Evolutionary conservation across 1,140 invertebrate species (phyloP), one percentile per base, ranked within the genome.

Genomic region (Ooceraea biroi): DNA sequence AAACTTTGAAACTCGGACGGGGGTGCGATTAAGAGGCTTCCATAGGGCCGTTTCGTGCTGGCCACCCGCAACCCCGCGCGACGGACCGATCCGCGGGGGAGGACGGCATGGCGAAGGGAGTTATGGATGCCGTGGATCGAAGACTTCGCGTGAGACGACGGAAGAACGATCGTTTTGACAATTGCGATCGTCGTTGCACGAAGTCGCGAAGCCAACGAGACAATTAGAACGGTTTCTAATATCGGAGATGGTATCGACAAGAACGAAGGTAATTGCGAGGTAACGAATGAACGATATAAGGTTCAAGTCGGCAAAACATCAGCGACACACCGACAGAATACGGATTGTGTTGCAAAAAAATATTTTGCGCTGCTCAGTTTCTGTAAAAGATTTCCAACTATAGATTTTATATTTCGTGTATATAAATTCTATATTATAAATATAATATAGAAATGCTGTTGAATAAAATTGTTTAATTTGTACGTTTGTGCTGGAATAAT

Each of bases 21-120:
- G 88, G 89, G 89, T 80, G 90, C 87, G 91, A 92, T 92, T 89
- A 92, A 92, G 91, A 92, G 89, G 91, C 83, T 89, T 90, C 90
- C 84, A 84, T 80, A 66, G 77, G 73, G 86, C 69, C 73, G 87
- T 89, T 89, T 89, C 87, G 86, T 89, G 87, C 60, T 87, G 48
- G 68, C 87, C 84, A 66, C 85, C 85, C 78, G 72, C 65, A 19
- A 60, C 48, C 69, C 68, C n/a, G 69, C 36, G 48, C 52, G 25
- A 55, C 58, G 73, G 57, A 71, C 83, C 50, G 66, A 84, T 83
- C 76, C 66, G 61, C 74, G 46, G 61, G 44, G 58, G 50, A 36
- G 44, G 36, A n/a, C 27, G 65, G 50, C 17, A 83, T 25, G n/a
- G 48, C 5, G 27, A 48, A 65, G 50, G 27, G 55, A 72, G 61